These are phyloP conservation scores for Coregonus suidteri DNA, from an alignment of 2,797 vertebrate species.

Conservation along the genomic window DNA sequence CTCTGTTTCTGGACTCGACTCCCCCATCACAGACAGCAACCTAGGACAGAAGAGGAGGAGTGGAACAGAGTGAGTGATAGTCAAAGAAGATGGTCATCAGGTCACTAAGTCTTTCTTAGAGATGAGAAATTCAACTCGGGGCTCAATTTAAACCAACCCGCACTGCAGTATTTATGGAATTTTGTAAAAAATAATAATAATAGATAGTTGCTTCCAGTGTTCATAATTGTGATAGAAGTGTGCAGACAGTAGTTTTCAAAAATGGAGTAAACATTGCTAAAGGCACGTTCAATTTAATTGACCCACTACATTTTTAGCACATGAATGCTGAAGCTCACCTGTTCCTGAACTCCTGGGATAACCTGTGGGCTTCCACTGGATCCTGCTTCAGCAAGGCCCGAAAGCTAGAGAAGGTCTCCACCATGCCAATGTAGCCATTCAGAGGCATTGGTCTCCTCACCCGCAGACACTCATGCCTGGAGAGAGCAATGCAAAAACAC, in stretches of 20 bases:
- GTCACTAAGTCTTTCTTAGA: background rate
- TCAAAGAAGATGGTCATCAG: background rate
- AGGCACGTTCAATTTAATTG: background rate
- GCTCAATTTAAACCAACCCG: too few relatives aligned
- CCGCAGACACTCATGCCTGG: slow-evolving; percentile 61
- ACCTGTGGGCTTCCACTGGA: slow-evolving; percentile 56
- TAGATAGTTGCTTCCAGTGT: too few relatives aligned
- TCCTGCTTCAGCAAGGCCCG: slow-evolving; percentile 60
- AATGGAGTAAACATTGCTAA: background rate
- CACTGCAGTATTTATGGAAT: too few relatives aligned
- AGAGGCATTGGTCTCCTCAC: slow-evolving; percentile 52
- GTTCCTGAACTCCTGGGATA: slow-evolving; percentile 53
- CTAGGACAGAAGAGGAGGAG: slow-evolving; percentile 35
- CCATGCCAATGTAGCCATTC: slow-evolving; percentile 60
- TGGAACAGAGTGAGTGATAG: background rate
- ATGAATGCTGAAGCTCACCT: slow-evolving; percentile 49
- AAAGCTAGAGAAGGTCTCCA: slow-evolving; percentile 68
- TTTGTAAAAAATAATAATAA: too few relatives aligned
- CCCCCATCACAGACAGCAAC: slow-evolving; percentile 57
- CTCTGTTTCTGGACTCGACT: slow-evolving; percentile 52
- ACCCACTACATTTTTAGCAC: too few relatives aligned
- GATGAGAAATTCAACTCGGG: too few relatives aligned
- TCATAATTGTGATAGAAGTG: too few relatives aligned
- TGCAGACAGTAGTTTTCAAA: background rate
- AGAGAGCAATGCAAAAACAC: background rate